A percentile compares a stretch with the other conserved stretches of the same genome.
These are phyloP conservation scores for Cryptoleucopteryx plumbea DNA, from an alignment of 2,113 vertebrate genomes.

Conservation along the genomic window DNA sequence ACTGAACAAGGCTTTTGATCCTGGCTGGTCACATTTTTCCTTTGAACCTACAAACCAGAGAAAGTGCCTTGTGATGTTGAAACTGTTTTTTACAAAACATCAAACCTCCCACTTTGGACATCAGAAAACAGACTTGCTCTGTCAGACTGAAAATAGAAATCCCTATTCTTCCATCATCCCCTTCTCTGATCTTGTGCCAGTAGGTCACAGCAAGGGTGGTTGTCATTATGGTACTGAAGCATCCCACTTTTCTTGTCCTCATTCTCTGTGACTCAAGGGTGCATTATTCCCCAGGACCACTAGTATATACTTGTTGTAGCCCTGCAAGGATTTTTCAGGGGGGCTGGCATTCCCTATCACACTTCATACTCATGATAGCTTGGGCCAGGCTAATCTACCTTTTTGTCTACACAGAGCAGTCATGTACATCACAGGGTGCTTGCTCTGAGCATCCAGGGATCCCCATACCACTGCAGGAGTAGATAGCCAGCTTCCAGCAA, in stretches of 20 bases:
- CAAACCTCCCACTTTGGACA: not conserved
- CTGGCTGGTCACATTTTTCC: not conserved
- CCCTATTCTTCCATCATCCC: not conserved
- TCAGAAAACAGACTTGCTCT: not conserved
- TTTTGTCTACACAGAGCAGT: not conserved
- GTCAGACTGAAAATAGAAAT: not conserved
- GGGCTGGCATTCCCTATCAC: not conserved
- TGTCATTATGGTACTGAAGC: not conserved
- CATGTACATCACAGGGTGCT: not conserved
- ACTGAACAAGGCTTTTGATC: not conserved
- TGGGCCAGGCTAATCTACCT: not conserved
- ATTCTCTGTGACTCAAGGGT: not conserved
- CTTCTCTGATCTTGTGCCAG: not conserved
- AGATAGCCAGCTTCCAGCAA: not conserved
- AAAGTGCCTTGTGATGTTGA: not conserved
- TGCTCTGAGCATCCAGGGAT: not conserved
- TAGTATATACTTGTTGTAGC: not conserved
- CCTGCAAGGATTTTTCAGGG: not conserved
- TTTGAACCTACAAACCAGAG: not conserved
- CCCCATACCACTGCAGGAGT: not conserved
- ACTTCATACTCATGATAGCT: not conserved
- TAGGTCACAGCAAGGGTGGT: not conserved
- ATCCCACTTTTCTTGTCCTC: not conserved
- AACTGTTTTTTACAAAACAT: not conserved
- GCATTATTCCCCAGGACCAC: not conserved